These are phyloP conservation scores for Atherinomorus stipes DNA, from an alignment of 2,113 vertebrate species.

Conservation along the genomic window DNA sequence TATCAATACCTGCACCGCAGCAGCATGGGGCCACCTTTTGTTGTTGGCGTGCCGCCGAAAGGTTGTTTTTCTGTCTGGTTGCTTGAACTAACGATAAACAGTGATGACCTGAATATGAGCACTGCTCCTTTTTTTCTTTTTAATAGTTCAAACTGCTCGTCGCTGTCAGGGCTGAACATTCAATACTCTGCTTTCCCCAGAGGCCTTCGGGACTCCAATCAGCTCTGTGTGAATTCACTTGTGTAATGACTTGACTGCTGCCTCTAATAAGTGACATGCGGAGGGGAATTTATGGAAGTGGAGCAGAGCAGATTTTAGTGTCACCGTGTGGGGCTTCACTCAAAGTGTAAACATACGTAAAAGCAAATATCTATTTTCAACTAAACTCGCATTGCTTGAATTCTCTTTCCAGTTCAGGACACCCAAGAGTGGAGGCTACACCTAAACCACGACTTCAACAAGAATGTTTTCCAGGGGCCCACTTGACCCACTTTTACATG, in stretches of 20 bases:
- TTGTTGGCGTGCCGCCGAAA: neutral
- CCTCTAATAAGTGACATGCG: conserved; percentile 73
- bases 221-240: conserved; percentile 66
- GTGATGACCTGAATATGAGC: conserved; percentile 39
- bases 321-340: neutral
- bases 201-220: conserved; percentile 36
- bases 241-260: conserved; percentile 78
- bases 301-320: conserved; percentile 20
- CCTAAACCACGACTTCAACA: conserved; percentile 18
- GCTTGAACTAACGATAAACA: conserved; percentile 14
- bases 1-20: conserved; percentile 55
- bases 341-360: conserved; percentile 1
- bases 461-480: conserved; percentile 30
- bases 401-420: neutral
- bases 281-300: conserved; percentile 51
- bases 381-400: neutral
- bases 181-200: conserved; percentile 35
- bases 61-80: conserved; percentile 2
- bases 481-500: conserved; percentile 56
- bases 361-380: conserved; percentile 7
- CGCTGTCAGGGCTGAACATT: conserved; percentile 25
- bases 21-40: neutral
- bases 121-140: neutral
- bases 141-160: conserved; percentile 30
- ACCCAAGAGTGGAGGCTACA: conserved; percentile 9